Conservation (phyloP, 2,888 invertebrate genomes). For the Callimorpha dominula region DNA sequence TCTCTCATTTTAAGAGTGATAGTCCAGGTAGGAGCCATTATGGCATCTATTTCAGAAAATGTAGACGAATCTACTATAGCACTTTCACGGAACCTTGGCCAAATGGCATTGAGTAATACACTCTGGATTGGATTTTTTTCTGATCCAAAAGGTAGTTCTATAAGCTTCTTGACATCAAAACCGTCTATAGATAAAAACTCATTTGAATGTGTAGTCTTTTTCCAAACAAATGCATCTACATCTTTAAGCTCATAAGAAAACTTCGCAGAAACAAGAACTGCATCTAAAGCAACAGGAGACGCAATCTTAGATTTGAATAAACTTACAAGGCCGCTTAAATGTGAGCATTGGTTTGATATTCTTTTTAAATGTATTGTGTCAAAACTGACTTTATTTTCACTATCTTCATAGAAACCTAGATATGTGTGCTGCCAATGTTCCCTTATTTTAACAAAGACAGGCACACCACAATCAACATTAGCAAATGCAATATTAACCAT, state of each 20-base stretch:
- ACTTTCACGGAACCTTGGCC: constrained; percentile 95
- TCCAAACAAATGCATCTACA: constrained; percentile 88
- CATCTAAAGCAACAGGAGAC: constrained; percentile 87
- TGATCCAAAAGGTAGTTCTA: constrained; percentile 93
- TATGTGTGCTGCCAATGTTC: constrained; percentile 93
- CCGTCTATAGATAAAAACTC: constrained; percentile 82
- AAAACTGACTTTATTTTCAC: constrained; percentile 92
- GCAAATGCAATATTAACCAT: constrained; percentile 93
- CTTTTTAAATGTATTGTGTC: constrained; percentile 95
- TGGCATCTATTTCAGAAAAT: constrained; percentile 95
- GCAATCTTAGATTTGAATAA: constrained; percentile 96
- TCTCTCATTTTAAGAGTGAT: constrained; percentile 89
- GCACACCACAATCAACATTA: constrained; percentile 93
- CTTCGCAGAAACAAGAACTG: constrained; percentile 91
- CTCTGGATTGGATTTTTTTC: constrained; percentile 93
- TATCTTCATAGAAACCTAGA: constrained; percentile 92
- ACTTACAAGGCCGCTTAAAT: constrained; percentile 93
- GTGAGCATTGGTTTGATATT: constrained; percentile 92
- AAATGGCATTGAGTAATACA: constrained; percentile 92
- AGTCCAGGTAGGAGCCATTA: constrained; percentile 92
- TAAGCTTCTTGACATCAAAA: constrained; percentile 80
- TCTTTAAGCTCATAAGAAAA: constrained; percentile 91
- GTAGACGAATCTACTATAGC: constrained; percentile 95
- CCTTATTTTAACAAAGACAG: constrained; percentile 95
- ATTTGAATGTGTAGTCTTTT: constrained; percentile 80